A percentile compares a stretch with the other conserved stretches of the same genome.
phyloP scores from a whole-genome alignment of 1,140 invertebrate genomes.

The Elysia chlorotica region DNA sequence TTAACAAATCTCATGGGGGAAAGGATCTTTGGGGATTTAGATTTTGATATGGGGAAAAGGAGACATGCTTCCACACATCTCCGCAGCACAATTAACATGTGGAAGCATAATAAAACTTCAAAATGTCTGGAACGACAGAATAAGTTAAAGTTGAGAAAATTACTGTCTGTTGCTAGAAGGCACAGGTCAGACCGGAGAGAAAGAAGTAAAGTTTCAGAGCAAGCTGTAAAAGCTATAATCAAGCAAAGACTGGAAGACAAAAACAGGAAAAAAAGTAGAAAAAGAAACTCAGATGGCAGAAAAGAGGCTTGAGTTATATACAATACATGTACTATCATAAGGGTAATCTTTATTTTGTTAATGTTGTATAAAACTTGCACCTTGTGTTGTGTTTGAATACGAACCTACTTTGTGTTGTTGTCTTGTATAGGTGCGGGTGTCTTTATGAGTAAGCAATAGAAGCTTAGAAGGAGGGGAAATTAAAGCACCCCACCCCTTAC shows the following conservation, averaged over 20 bases:
- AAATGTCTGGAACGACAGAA: background rate
- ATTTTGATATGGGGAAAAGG: conserved; percentile 24
- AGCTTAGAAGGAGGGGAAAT: no score
- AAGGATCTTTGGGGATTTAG: conserved; percentile 26
- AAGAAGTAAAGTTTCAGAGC: background rate
- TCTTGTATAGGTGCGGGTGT: no score
- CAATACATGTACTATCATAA: background rate
- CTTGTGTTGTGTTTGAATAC: no score
- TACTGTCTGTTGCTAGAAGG: background rate
- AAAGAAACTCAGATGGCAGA: background rate
- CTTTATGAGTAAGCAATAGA: no score
- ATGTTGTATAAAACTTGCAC: no score
- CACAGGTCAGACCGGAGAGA: background rate
- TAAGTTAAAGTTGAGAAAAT: background rate
- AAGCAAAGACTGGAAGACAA: background rate
- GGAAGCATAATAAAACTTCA: conserved; percentile 10
- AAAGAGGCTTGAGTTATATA: background rate
- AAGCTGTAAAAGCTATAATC: background rate
- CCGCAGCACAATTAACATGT: conserved; percentile 3
- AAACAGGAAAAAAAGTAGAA: background rate
- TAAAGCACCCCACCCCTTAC: no score
- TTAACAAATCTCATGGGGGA: conserved; percentile 28
- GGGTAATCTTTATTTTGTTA: background rate
- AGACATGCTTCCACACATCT: conserved; percentile 25
- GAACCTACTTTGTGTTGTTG: no score